Evolutionary conservation across 2,797 vertebrate genomes (phyloP).

Genomic region (Alectoris magna): DNA sequence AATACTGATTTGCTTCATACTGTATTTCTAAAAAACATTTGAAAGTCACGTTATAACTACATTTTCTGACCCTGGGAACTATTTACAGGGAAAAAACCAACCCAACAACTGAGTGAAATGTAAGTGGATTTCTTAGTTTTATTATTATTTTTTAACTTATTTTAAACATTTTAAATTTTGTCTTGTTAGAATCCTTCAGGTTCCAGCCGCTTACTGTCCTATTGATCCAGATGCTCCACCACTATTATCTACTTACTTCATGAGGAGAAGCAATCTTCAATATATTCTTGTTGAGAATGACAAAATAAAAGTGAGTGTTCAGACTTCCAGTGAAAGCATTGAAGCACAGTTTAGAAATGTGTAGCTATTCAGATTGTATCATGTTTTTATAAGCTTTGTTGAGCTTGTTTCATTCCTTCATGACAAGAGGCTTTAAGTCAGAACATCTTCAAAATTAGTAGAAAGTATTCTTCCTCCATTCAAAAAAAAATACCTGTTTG

Average conservation of each 20-base stretch:
- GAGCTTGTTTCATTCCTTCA: neutral
- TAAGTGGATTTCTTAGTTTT: neutral
- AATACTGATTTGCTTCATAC: neutral
- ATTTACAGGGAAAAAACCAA: neutral
- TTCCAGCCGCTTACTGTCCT: slow-evolving; percentile 90
- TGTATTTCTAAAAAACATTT: neutral
- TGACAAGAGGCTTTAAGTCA: neutral
- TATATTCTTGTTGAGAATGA: slow-evolving; percentile 88
- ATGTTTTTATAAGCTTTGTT: neutral
- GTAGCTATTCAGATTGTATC: neutral
- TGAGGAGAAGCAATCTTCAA: slow-evolving; percentile 83
- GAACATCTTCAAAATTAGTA: neutral
- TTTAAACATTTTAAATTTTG: slow-evolving; percentile 8
- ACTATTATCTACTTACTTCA: slow-evolving; percentile 80
- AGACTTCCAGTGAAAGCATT: neutral
- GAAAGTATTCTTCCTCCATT: neutral
- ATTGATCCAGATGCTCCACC: slow-evolving; percentile 88
- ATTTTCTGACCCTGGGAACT: neutral
- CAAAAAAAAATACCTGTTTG: neutral
- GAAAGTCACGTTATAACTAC: neutral
- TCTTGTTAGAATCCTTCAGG: slow-evolving; percentile 86
- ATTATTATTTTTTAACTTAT: neutral
- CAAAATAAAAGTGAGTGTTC: slow-evolving; percentile 83
- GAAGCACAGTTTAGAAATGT: neutral
- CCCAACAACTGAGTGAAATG: neutral